A percentile compares a stretch with the other conserved stretches of the same genome.
Evolutionary conservation across 2,113 vertebrate species (phyloP).

Genomic region (Cyprinus carpio): DNA sequence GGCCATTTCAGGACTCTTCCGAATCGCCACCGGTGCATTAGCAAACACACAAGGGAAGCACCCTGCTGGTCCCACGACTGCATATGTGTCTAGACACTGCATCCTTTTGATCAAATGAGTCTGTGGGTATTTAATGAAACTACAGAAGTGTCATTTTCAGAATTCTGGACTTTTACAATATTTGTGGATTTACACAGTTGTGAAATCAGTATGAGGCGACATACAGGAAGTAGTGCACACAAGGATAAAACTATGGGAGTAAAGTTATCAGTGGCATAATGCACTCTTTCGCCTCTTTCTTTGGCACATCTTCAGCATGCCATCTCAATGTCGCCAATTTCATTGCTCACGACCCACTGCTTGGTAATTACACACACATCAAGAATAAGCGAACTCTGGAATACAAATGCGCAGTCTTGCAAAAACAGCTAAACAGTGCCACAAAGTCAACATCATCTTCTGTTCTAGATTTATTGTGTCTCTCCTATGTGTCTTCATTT

Average conservation of each 20-base stretch:
- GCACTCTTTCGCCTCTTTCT: not conserved
- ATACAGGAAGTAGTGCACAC: slow-evolving; percentile 8
- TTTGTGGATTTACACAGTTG: not conserved
- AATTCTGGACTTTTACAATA: slow-evolving; percentile 1
- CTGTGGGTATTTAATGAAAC: slow-evolving; percentile 60
- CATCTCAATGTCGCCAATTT: slow-evolving; percentile 39
- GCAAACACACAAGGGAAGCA: slow-evolving; percentile 63
- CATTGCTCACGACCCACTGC: slow-evolving; percentile 34
- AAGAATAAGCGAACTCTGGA: slow-evolving; percentile 56
- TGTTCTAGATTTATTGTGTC: not conserved
- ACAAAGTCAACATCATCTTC: slow-evolving; percentile 2
- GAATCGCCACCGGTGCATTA: slow-evolving; percentile 63
- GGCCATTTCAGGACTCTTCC: slow-evolving; percentile 67
- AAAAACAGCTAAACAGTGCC: not conserved
- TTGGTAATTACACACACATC: slow-evolving; percentile 68
- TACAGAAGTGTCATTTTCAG: slow-evolving; percentile 46
- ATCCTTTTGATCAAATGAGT: slow-evolving; percentile 63
- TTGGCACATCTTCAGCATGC: not conserved
- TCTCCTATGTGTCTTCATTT: not conserved
- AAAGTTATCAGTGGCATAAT: not conserved
- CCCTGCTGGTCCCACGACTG: slow-evolving; percentile 54
- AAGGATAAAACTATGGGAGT: not conserved
- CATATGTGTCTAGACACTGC: slow-evolving; percentile 64
- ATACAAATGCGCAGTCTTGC: slow-evolving; percentile 54
- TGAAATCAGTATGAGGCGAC: not conserved